phyloP scores from a whole-genome alignment of 2,888 invertebrate species.

The Phymatocera aterrima region DNA sequence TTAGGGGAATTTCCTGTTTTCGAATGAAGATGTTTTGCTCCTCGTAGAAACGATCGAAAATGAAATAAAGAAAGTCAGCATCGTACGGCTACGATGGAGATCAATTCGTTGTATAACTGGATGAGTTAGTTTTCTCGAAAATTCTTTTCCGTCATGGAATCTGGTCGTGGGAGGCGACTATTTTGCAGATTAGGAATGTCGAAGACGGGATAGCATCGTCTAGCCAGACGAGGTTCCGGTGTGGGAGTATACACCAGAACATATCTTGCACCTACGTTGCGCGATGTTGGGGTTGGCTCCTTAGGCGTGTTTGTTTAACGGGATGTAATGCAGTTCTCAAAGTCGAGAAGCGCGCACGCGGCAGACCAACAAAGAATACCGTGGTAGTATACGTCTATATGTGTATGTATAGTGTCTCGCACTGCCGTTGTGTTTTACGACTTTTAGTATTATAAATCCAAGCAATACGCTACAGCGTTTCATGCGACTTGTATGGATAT shows the following conservation, averaged over 20 bases:
- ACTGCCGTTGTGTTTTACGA: constrained; percentile 38
- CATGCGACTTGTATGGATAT: constrained; percentile 23
- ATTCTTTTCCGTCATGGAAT: not conserved
- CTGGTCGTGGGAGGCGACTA: not conserved
- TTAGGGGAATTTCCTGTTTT: not conserved
- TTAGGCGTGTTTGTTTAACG: constrained; percentile 27
- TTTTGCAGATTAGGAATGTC: not conserved
- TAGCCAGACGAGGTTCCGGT: not conserved
- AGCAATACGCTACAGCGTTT: constrained; percentile 61
- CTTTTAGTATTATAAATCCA: constrained; percentile 67
- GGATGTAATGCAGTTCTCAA: not conserved
- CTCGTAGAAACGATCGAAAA: too few species aligned
- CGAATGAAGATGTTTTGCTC: too few species aligned
- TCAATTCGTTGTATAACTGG: not conserved
- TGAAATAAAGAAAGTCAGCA: not conserved
- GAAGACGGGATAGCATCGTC: not conserved
- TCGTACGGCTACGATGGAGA: too few species aligned
- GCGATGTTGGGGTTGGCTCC: constrained; percentile 3
- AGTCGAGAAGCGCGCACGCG: constrained; percentile 12
- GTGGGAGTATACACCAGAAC: not conserved
- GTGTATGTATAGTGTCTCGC: constrained; percentile 16
- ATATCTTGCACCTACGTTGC: not conserved
- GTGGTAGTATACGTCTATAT: too few species aligned
- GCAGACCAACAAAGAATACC: constrained; percentile 38
- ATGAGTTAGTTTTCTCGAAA: not conserved